Evolutionary conservation across 1,140 invertebrate species (phyloP).

Genomic region (Stegodyphus dumicola): DNA sequence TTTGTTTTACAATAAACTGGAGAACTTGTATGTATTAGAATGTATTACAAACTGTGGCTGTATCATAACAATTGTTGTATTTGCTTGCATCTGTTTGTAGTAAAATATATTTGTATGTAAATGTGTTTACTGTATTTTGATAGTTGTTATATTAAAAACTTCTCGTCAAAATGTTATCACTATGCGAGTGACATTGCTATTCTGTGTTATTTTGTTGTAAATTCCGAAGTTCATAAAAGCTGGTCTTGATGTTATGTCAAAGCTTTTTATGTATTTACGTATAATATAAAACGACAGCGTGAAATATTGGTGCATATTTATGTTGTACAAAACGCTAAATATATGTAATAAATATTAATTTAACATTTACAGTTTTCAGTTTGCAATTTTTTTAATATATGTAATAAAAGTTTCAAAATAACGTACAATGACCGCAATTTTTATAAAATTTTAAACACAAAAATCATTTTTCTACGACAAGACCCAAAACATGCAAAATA

Average conservation of each 20-base stretch:
- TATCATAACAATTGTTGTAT: conserved; percentile 27
- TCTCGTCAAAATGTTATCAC: not conserved
- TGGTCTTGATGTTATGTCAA: conserved; percentile 45
- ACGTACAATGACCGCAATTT: not conserved
- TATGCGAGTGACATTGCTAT: not conserved
- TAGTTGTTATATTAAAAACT: conserved; percentile 34
- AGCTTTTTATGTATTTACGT: conserved; percentile 50
- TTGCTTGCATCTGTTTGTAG: conserved; percentile 46
- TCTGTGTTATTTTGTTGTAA: conserved; percentile 29
- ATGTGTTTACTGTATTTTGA: conserved; percentile 33
- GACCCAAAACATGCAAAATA: no score
- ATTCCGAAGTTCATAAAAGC: conserved; percentile 23
- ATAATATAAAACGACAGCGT: conserved; percentile 10
- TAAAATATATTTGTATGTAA: conserved; percentile 31
- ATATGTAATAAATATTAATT: conserved; percentile 46
- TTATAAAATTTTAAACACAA: not conserved
- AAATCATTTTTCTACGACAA: no score
- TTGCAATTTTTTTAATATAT: not conserved
- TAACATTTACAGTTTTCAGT: conserved; percentile 17
- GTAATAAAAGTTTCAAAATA: not conserved
- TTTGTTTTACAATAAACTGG: no score
- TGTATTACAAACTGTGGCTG: not conserved
- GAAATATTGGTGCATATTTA: conserved; percentile 58
- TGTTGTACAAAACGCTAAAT: conserved; percentile 49
- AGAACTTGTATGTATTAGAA: not conserved